Evolutionary conservation across 2,888 invertebrate species (phyloP), one percentile per base, ranked within the genome.

Genomic region (Heliconius sara): DNA sequence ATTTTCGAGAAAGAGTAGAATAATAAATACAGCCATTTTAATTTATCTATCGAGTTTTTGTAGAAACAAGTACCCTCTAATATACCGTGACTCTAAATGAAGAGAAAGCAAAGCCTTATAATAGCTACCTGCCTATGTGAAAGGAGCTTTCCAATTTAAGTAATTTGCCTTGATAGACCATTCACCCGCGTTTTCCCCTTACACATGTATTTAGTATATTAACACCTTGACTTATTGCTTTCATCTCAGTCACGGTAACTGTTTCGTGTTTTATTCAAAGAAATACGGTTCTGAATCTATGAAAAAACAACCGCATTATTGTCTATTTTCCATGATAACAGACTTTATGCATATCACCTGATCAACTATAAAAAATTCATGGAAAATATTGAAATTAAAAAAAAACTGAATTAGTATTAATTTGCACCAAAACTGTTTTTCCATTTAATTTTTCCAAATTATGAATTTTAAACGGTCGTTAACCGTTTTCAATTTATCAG

Each of bases 401-500:
- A 22, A 47, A 47, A n/a, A 43, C 60, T 39, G 9, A 25, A 19
- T 60, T 34, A 60, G 34, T 60, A 22, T 57, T 13, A 72, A 72
- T 60, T 60, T 16, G n/a, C n/a, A n/a, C 34, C 13, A 66, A 73
- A 57, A 34, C 27, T 3, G 39, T 25, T 43, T 63, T 12, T 74
- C 7, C 43, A 16, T 57, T 39, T 39, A 60, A 66, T 68, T 79
- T 71, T 74, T 60, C n/a, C 22, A 79, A 74, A 79, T 79, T 68
- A 79, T 75, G 74, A 68, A 67, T 79, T 68, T 70, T 75, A 74
- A 79, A 73, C 71, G 73, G 75, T 75, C 63, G 68, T 73, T 79
- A 67, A 79, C 39, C 72, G 57, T 79, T 85, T 85, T 84, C 83
- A 85, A 86, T 85, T 87, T 85, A 80, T 81, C 65, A 83, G 80